Evolutionary conservation across 2,888 invertebrate species (phyloP).

Genomic region (Eulithis testata): DNA sequence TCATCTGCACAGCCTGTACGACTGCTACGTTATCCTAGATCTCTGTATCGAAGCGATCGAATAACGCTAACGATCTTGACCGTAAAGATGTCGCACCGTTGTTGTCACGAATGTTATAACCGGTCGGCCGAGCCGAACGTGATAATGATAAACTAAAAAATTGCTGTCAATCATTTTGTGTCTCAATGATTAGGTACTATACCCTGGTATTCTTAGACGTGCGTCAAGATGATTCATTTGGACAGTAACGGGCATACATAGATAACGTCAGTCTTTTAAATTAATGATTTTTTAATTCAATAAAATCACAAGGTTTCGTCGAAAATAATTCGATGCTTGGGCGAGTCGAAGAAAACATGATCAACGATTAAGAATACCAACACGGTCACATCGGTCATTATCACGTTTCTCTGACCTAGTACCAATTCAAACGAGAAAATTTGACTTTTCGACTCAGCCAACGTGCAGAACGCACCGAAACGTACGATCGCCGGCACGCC

Average conservation of each 20-base stretch:
- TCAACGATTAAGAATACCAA: neutral
- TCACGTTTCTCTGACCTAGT: constrained; percentile 28
- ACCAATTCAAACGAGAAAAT: constrained; percentile 62
- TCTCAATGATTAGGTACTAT: neutral
- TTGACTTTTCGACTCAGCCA: constrained; percentile 75
- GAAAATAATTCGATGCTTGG: neutral
- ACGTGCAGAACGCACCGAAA: constrained; percentile 65
- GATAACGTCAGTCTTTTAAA: too few relatives aligned
- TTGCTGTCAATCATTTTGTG: neutral
- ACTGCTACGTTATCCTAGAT: constrained; percentile 7
- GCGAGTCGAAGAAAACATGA: neutral
- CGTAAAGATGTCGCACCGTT: too few relatives aligned
- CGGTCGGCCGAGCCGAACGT: constrained; percentile 18
- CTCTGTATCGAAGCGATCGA: constrained; percentile 9
- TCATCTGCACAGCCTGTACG: constrained; percentile 16
- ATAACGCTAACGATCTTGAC: constrained; percentile 4
- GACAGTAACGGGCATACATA: too few relatives aligned
- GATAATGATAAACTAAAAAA: constrained; percentile 15
- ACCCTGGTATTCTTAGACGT: neutral
- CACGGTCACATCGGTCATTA: constrained; percentile 11
- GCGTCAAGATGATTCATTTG: neutral
- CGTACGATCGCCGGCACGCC: constrained; percentile 86
- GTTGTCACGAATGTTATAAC: neutral
- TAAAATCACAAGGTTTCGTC: too few relatives aligned
- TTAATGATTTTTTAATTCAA: too few relatives aligned